Evolutionary conservation across 2,888 invertebrate species (phyloP), one percentile per base, ranked within the genome.

Genomic region (Laothoe populi): DNA sequence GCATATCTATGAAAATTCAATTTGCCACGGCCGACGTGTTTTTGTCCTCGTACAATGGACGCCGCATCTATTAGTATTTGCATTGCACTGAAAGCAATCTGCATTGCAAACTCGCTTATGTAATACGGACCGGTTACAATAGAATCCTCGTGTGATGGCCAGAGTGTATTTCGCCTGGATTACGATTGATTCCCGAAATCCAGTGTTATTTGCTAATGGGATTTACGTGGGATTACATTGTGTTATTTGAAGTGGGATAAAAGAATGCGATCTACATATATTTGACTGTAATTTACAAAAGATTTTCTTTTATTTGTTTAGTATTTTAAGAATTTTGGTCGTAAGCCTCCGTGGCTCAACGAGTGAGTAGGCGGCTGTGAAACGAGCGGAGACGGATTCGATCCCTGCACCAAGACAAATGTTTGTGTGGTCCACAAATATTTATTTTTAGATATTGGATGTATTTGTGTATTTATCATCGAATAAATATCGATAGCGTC

Each of bases 81-180:
- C 84, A 83, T 87, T 83, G 82, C 81, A 78, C 77, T 81, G 82
- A 83, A 78, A 81, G 82, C 83, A 81, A 89, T 90, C 87, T 89
- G 86, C 87, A 89, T 83, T 90, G 89, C 90, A 90, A 90, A 90
- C 87, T 75, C 80, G 82, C 75, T 84, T 83, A 82, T 86, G 78
- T 82, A 79, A 82, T 80, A 74, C 72, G 73, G 67, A 58, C 66
- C 64, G 63, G 19, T 60, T 64, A 66, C 66, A 61, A 69, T 66
- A 68, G 60, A 42, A 61, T 53, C 24, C 49, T 35, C 42, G 42
- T 40, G 42, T 49, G 40, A 16, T 63, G 65, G 49, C 61, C 60
- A 64, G 31, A 67, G 70, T 70, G 68, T 69, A 67, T 65, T 64
- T 60, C 42, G 59, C 57, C 59, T 19, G 60, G 57, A 62, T 59